phyloP scores from a whole-genome alignment of 2,113 vertebrate genomes.

The Prolemur simus region DNA sequence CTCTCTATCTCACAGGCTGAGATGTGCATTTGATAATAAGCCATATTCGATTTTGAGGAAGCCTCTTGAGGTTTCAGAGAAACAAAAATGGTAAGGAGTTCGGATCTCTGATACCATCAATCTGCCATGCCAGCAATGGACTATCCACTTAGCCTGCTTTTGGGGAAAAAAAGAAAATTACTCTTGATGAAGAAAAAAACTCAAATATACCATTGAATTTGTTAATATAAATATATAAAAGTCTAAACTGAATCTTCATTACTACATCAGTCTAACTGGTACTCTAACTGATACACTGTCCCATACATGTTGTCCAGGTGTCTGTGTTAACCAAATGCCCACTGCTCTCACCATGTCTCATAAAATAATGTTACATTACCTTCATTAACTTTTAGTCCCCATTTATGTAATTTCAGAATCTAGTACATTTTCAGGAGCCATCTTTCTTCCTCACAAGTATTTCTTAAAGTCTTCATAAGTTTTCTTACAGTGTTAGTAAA shows the following conservation, averaged over 20 bases:
- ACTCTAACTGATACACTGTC: not conserved
- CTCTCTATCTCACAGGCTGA: not conserved
- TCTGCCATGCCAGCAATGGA: not conserved
- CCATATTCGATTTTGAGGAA: not conserved
- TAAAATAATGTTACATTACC: not conserved
- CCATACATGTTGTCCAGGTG: not conserved
- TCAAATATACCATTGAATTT: not conserved
- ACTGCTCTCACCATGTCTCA: not conserved
- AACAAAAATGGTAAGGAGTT: not conserved
- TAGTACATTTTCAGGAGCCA: not conserved
- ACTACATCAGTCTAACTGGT: not conserved
- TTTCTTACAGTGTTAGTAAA: not conserved
- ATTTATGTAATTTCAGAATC: not conserved
- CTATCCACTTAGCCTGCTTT: not conserved
- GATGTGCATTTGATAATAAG: not conserved
- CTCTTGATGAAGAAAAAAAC: not conserved
- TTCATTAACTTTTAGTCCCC: not conserved
- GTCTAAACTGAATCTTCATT: not conserved
- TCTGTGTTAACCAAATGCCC: not conserved
- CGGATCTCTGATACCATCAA: not conserved
- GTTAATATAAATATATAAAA: not conserved
- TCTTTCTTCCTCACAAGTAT: not conserved
- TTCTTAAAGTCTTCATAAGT: not conserved
- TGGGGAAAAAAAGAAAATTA: not conserved
- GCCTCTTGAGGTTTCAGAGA: not conserved